Conservation (phyloP, 2,797 vertebrate genomes). For the Arctocebus calabarensis region DNA sequence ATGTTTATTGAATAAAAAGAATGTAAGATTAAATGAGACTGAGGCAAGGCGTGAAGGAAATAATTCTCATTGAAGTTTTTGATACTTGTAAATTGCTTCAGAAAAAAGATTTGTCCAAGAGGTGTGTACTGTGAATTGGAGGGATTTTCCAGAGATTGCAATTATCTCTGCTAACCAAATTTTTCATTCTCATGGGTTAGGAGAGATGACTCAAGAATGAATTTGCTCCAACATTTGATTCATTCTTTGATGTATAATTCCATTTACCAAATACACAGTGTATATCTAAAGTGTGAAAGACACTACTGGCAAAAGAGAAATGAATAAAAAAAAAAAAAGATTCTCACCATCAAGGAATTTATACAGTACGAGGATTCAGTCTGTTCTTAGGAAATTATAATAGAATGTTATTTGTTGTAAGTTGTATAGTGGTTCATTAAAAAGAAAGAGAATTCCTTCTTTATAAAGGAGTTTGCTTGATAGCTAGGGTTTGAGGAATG, state of each 20-base stretch:
- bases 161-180: conserved; percentile 2
- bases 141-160: conserved; percentile 4
- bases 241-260: conserved; percentile 37
- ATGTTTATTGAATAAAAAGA: background rate
- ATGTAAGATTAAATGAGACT: conserved; percentile 9
- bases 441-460: background rate
- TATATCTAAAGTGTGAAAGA: background rate
- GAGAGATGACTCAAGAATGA: conserved; percentile 8
- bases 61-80: background rate
- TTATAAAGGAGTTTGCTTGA: background rate
- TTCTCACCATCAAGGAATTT: background rate
- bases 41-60: background rate
- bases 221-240: background rate
- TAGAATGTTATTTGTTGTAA: background rate
- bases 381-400: background rate
- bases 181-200: conserved; percentile 39
- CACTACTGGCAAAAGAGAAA: background rate
- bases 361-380: background rate
- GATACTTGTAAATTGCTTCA: background rate
- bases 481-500: background rate
- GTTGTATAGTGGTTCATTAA: background rate
- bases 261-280: background rate
- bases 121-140: background rate
- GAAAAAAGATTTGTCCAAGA: conserved; percentile 12
- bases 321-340: background rate